Conservation (phyloP, 2,888 invertebrate species). For the Cephus pulcher region DNA sequence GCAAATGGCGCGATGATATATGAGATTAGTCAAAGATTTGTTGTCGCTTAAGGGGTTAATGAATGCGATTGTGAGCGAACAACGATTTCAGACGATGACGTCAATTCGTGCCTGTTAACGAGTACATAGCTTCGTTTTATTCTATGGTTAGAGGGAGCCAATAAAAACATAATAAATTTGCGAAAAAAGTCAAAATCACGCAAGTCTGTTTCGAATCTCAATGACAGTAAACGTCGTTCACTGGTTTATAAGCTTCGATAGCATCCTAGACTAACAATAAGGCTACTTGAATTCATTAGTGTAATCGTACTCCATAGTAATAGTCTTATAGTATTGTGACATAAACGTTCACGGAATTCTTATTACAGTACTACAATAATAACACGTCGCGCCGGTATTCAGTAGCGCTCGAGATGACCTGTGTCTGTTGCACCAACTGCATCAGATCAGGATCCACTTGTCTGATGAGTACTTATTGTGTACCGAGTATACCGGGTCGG, state of each 20-base stretch:
- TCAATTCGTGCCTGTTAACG: neutral
- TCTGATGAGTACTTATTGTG: neutral
- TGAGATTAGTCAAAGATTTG: neutral
- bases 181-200: neutral
- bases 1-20: neutral
- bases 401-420: neutral
- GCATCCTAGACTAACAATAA: neutral
- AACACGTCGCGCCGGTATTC: neutral
- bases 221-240: neutral
- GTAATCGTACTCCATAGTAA: neutral
- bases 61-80: neutral
- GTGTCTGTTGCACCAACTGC: neutral
- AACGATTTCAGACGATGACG: neutral
- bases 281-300: neutral
- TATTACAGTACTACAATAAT: neutral
- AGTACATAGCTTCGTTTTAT: neutral
- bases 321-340: neutral
- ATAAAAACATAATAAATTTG: neutral
- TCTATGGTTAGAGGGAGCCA: neutral
- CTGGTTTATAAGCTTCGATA: neutral
- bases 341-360: neutral
- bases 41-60: neutral
- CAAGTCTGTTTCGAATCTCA: neutral
- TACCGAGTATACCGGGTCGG: neutral
- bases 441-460: neutral